Base-by-base conservation (phyloP, 2,888 invertebrate genomes). In the Philhelius pedissequus region DNA sequence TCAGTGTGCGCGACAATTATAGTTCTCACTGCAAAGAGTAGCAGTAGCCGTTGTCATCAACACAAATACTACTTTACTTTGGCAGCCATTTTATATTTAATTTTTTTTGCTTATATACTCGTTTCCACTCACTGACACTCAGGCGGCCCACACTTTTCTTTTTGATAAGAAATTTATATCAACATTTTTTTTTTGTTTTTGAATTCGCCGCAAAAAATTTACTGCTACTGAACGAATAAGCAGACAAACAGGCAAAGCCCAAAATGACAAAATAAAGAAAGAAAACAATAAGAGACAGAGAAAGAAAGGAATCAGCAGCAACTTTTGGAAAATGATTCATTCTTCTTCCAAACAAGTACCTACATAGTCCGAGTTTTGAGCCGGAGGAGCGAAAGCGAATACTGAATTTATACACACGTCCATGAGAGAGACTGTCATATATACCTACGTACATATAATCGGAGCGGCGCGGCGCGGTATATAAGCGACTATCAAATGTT, bases 11-110 rank as follows among this genome's bases (percentile, higher is more conserved):
- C 84, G 68, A 71, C 80, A 76, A 54, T 58, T 40, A 56, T 60
- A 66, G 58, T 64, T 62, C 48, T 32, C 74, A 74, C n/a, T n/a
- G 66, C 20, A 25, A 2, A 48, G 25, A 25, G 25, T 2, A 20
- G 20, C n/a, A 32, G 22, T 7, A 3, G 18, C 8, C 45, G 13
- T n/a, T 20, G 13, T 18, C 30, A 5, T 54, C 54, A 35, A 64
- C 64, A 64, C 64, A 64, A 64, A n/a, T 64, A 64, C 58, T 58
- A 60, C 38, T 68, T 32, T 45, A 80, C 38, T 80, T 68, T 52
- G 84, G 80, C 84, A 84, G 80, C 84, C 84, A 84, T 84, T 84
- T 84, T 84, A 75, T 71, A 50, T 71, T 60, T 30, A 56, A 68
- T 75, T 75, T 64, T 73, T 62, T 79, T 71, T 71, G 60, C 62